Evolutionary conservation across 2,113 vertebrate genomes (phyloP).

Genomic region (Mus spicilegus): DNA sequence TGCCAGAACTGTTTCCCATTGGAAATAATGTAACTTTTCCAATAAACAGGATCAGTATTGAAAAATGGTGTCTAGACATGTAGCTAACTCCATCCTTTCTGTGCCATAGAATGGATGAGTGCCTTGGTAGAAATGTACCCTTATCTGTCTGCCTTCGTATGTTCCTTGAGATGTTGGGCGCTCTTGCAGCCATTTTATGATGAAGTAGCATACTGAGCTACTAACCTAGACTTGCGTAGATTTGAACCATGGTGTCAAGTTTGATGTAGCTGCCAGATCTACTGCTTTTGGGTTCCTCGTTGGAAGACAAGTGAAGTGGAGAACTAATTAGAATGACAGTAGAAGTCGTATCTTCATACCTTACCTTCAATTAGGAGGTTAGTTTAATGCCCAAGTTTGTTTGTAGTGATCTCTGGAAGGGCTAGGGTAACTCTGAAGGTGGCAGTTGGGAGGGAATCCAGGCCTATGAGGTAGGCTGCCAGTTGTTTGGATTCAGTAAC

Average conservation of each 20-base stretch:
- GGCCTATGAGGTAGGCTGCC: background rate
- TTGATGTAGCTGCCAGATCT: background rate
- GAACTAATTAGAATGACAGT: background rate
- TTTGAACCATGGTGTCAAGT: background rate
- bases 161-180: background rate
- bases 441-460: background rate
- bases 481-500: slow-evolving; percentile 29
- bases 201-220: background rate
- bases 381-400: background rate
- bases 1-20: background rate
- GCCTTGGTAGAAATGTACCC: background rate
- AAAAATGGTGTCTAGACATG: background rate
- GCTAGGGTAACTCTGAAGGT: background rate
- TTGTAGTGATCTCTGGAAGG: background rate
- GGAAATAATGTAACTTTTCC: background rate
- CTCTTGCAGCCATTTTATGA: background rate
- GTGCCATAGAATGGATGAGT: background rate
- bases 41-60: background rate
- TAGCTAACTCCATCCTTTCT: background rate
- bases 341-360: slow-evolving; percentile 13
- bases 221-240: background rate
- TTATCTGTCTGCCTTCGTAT: background rate
- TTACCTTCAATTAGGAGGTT: background rate
- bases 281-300: slow-evolving; percentile 32
- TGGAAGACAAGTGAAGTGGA: background rate